Evolutionary conservation across 2,113 vertebrate genomes (phyloP).

Genomic region (Cisticola juncidis): DNA sequence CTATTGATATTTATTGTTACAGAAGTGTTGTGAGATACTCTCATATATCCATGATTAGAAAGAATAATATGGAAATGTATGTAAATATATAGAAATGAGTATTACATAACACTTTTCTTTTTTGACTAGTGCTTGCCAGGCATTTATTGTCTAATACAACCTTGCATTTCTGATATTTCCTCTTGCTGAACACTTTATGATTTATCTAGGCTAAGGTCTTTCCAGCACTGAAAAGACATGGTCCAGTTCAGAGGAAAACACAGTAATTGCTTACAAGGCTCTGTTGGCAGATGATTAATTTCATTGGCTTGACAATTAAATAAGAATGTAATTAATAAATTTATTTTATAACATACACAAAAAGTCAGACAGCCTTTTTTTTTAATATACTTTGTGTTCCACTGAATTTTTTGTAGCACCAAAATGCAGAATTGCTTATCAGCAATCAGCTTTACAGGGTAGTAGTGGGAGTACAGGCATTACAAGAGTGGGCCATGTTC

Average conservation of each 20-base stretch:
- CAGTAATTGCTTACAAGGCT: neutral
- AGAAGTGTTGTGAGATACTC: neutral
- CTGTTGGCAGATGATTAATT: neutral
- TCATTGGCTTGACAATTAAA: neutral
- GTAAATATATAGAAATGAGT: neutral
- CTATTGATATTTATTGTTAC: neutral
- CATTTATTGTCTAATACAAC: neutral
- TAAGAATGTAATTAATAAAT: neutral
- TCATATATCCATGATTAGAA: neutral
- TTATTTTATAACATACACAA: neutral
- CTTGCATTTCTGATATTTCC: neutral
- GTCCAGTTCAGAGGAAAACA: neutral
- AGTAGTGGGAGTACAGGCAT: neutral
- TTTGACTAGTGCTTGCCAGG: neutral
- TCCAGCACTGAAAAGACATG: neutral
- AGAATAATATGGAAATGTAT: neutral
- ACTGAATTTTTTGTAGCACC: neutral
- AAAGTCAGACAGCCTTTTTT: neutral
- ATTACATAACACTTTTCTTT: neutral
- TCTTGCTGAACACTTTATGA: neutral
- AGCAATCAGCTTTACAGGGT: neutral
- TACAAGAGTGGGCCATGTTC: neutral
- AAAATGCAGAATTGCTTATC: neutral
- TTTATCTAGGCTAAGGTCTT: neutral
- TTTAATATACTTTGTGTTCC: neutral